Conservation (phyloP, 2,888 invertebrate species). For the Eristalis tenax region DNA sequence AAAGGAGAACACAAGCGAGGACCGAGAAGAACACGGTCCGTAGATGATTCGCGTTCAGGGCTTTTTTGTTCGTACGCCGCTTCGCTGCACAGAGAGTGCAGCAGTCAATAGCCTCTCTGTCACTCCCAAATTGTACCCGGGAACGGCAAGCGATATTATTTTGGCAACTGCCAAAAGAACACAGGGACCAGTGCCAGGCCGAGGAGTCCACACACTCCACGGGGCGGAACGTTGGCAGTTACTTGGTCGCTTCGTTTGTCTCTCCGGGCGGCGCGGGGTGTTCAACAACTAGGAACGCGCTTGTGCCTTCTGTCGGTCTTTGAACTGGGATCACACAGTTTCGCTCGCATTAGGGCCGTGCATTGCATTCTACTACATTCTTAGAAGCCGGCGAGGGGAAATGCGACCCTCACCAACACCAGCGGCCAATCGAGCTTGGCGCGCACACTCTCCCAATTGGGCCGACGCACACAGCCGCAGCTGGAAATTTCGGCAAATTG, state of each 20-base stretch:
- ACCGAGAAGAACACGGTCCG: slow-evolving; percentile 39
- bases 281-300: slow-evolving; percentile 48
- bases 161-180: slow-evolving; percentile 40
- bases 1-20: background rate
- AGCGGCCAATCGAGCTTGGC: background rate
- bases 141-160: slow-evolving; percentile 42
- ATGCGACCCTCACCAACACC: background rate
- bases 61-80: slow-evolving; percentile 27
- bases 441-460: background rate
- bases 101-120: slow-evolving; percentile 67
- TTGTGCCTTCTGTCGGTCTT: slow-evolving; percentile 62
- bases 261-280: background rate
- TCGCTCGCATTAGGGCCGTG: slow-evolving; percentile 44
- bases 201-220: slow-evolving; percentile 14
- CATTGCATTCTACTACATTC: slow-evolving; percentile 61
- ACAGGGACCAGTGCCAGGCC: background rate
- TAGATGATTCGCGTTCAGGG: slow-evolving; percentile 42
- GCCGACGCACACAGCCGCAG: slow-evolving; percentile 26
- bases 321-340: slow-evolving; percentile 67
- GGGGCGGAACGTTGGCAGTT: background rate
- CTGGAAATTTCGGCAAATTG: slow-evolving; percentile 65
- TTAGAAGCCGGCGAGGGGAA: slow-evolving; percentile 25
- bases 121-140: slow-evolving; percentile 37
- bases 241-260: background rate
- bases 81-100: slow-evolving; percentile 57